Base-by-base conservation (phyloP, 2,797 vertebrate species). In the Protosalanx chinensis region DNA sequence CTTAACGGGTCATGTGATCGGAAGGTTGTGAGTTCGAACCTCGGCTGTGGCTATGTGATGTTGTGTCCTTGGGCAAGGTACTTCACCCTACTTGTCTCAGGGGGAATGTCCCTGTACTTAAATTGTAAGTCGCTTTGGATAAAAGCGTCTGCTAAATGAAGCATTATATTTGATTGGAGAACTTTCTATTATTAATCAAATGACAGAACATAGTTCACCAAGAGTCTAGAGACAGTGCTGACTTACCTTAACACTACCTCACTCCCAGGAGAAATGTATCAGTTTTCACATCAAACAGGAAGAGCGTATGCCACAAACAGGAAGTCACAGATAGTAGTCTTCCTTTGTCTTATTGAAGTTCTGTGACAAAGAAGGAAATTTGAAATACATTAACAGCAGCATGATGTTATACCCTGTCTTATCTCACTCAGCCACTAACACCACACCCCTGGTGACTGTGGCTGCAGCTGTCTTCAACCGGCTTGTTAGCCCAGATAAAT, bases 301-400 rank as follows among this genome's bases (percentile, higher is more conserved):
- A 90, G 85, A 80, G 71, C 83, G 72, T 84, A 80, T 85, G 81
- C 72, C 71, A 56, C 86, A 90, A 90, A 92, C 88, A 92, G 90
- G 91, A 92, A 86, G 78, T 85, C 72, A 75, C 83, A 80, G 77
- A 64, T 18, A 70, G 74, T 73, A 27, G 76, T 81, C 63, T 85
- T 87, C 82, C 82, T 84, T 68, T 65, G 20, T 66, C 65, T 74
- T 78, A 72, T 73, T 75, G 20, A 41, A 41, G 8, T 41, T 41
- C 37, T 10, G 37, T 41, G 37, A 12, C 37, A 41, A 7, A 41
- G 10, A 37, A 7, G 35, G 35, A 37, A 1, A 37, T 37, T 37
- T 37, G 35, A 8, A 37, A 7, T 8, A 37, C 35, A 37, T 37
- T 37, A 37, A 7, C 6, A 37, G 35, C 35, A 8, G 8, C 35